Conservation (phyloP, 1,140 invertebrate species). For the Drosophila teissieri region DNA sequence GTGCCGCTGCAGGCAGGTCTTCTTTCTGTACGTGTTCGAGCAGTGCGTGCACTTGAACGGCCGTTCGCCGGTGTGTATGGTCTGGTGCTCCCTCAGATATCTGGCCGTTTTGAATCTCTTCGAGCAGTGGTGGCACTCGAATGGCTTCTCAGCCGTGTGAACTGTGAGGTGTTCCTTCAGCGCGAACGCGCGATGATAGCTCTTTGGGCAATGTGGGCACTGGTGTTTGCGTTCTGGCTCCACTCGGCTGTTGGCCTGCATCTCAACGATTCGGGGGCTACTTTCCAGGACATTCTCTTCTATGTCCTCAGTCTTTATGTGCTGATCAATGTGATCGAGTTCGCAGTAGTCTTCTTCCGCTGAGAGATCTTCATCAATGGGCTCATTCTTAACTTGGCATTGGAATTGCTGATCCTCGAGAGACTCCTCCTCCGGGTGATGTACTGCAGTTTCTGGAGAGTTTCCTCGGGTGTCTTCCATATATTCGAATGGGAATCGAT, state of each 20-base stretch:
- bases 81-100: no score
- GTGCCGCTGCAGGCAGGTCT: no score
- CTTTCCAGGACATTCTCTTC: neutral
- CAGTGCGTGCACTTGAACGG: no score
- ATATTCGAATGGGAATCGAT: no score
- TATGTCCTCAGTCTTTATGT: neutral
- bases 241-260: no score
- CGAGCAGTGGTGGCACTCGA: no score
- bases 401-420: neutral
- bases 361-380: neutral
- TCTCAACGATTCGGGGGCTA: neutral
- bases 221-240: neutral
- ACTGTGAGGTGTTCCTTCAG: neutral
- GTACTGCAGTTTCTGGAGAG: neutral
- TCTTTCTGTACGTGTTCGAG: no score
- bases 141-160: neutral
- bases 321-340: neutral
- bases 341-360: neutral
- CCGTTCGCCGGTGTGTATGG: no score
- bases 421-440: neutral
- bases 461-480: no score
- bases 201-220: neutral
- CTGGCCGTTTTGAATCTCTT: no score
- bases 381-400: constrained; percentile 11
- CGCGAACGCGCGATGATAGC: no score